phyloP scores from a whole-genome alignment of 35 echinoderm and acorn worm genomes.

The Hemicentrotus pulcherrimus region DNA sequence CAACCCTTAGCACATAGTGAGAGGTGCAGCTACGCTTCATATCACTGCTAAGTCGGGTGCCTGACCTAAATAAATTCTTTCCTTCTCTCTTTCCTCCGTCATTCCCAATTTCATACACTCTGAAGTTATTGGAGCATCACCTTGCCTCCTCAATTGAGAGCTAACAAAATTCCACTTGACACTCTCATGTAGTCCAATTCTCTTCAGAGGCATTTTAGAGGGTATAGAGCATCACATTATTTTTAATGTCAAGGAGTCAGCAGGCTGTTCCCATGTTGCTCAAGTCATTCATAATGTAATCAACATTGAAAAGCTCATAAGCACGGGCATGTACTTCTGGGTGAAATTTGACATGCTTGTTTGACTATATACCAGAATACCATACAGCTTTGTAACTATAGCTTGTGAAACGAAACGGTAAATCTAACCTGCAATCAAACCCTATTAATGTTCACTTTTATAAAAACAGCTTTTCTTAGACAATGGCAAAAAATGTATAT shows the following conservation, averaged over 20 bases:
- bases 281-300: not conserved
- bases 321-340: too few species aligned
- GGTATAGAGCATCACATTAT: not conserved
- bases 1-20: not conserved
- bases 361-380: too few species aligned
- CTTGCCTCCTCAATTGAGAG: not conserved
- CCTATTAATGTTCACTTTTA: too few species aligned
- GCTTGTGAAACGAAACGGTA: too few species aligned
- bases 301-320: not conserved
- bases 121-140: not conserved
- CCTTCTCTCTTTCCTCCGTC: not conserved
- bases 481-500: too few species aligned
- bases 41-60: not conserved
- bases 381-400: too few species aligned
- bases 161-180: not conserved
- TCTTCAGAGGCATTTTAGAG: not conserved
- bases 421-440: too few species aligned
- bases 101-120: not conserved
- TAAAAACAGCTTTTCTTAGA: too few species aligned
- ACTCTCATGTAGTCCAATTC: not conserved
- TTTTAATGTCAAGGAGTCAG: not conserved
- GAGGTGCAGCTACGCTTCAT: not conserved
- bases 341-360: too few species aligned
- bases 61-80: not conserved
- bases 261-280: not conserved